These are phyloP conservation scores for Cyprinus carpio DNA, from an alignment of 2,113 vertebrate species.

Conservation along the genomic window DNA sequence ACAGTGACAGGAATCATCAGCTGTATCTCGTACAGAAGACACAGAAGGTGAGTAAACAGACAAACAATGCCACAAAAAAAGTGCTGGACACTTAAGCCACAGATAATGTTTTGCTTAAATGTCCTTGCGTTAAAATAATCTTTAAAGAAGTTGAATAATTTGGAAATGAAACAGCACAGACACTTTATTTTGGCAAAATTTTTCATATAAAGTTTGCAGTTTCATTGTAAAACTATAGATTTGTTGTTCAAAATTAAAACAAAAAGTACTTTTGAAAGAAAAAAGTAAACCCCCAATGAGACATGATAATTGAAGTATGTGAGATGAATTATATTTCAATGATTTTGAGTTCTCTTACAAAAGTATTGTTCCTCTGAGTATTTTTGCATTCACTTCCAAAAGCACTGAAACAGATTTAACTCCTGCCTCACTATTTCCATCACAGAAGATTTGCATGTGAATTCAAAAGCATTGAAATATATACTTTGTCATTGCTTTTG, in stretches of 20 bases:
- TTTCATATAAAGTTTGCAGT: neutral
- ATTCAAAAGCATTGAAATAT: too few relatives aligned
- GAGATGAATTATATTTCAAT: too few relatives aligned
- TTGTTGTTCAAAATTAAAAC: too few relatives aligned
- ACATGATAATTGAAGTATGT: neutral
- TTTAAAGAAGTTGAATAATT: neutral
- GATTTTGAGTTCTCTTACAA: too few relatives aligned
- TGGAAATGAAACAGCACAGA: neutral
- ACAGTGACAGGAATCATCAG: constrained; percentile 63
- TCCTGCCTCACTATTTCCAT: too few relatives aligned
- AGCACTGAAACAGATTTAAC: too few relatives aligned
- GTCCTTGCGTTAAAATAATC: neutral
- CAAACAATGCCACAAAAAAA: neutral
- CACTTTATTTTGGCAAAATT: neutral
- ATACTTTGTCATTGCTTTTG: too few relatives aligned
- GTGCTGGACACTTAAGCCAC: neutral
- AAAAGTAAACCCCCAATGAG: neutral
- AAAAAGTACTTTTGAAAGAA: too few relatives aligned
- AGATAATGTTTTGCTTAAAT: neutral
- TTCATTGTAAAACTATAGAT: neutral
- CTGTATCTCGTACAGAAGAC: constrained; percentile 67
- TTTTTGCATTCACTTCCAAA: too few relatives aligned
- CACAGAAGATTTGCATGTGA: too few relatives aligned
- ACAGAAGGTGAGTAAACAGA: constrained; percentile 63
- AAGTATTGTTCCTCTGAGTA: too few relatives aligned